Evolutionary conservation across 2,113 vertebrate genomes (phyloP).

Genomic region (Vireo altiloquus): DNA sequence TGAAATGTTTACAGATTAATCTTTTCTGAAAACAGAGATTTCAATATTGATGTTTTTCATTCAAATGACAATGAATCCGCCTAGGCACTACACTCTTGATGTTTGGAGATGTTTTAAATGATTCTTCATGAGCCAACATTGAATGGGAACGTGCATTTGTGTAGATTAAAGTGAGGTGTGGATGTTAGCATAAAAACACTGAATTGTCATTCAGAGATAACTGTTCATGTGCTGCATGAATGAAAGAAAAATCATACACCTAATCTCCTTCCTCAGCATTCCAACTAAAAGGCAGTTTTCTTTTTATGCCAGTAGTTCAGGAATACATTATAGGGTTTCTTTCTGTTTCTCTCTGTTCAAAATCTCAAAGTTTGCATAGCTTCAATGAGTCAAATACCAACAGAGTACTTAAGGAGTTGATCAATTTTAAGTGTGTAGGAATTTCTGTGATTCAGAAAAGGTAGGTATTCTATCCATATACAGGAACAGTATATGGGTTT

Average conservation of each 20-base stretch:
- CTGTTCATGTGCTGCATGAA: not conserved
- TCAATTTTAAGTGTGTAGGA: not conserved
- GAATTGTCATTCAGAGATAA: not conserved
- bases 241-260: not conserved
- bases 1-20: not conserved
- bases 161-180: not conserved
- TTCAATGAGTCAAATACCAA: not conserved
- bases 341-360: not conserved
- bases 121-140: not conserved
- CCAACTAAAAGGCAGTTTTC: not conserved
- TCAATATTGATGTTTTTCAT: not conserved
- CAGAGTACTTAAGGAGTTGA: not conserved
- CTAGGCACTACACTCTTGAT: not conserved
- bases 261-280: not conserved
- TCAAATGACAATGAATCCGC: not conserved
- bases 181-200: not conserved
- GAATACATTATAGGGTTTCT: not conserved
- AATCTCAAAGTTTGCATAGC: not conserved
- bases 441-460: not conserved
- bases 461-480: not conserved
- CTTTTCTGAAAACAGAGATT: not conserved
- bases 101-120: not conserved
- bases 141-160: not conserved
- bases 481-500: not conserved
- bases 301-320: not conserved